phyloP scores from a whole-genome alignment of 2,113 vertebrate species.

The Polypterus senegalus region DNA sequence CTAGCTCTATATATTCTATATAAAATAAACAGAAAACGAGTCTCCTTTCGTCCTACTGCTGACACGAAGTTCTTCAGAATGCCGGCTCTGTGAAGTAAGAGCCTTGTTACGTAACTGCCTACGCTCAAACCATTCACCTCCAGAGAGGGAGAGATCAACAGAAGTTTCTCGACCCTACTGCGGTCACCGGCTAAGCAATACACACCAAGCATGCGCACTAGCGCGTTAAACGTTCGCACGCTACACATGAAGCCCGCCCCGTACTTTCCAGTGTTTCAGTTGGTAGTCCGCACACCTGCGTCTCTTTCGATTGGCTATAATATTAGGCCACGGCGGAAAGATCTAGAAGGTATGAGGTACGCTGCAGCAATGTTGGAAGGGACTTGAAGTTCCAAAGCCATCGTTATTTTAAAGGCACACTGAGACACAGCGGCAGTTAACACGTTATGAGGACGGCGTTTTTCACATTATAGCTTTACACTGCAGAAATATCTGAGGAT shows the following conservation, averaged over 20 bases:
- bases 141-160: slow-evolving; percentile 30
- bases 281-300: neutral
- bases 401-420: too few species aligned
- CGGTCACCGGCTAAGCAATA: slow-evolving; percentile 21
- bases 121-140: slow-evolving; percentile 39
- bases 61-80: slow-evolving; percentile 43
- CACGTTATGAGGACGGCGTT: too few species aligned
- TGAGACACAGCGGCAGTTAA: too few species aligned
- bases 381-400: too few species aligned
- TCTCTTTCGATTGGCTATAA: slow-evolving; percentile 30
- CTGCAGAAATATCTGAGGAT: too few species aligned
- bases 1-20: slow-evolving; percentile 18
- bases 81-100: slow-evolving; percentile 30
- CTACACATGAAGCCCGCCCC: slow-evolving; percentile 28
- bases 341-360: slow-evolving; percentile 42
- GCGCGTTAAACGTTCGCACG: slow-evolving; percentile 14
- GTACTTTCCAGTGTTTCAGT: too few species aligned
- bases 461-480: too few species aligned
- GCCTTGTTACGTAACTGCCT: slow-evolving; percentile 21
- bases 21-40: slow-evolving; percentile 14
- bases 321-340: slow-evolving; percentile 35
- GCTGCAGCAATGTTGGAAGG: neutral
- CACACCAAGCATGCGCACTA: slow-evolving; percentile 25
- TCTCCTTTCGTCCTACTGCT: slow-evolving; percentile 17
- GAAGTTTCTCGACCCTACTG: slow-evolving; percentile 37